Base-by-base conservation (phyloP, 2,113 vertebrate genomes). In the Mola mola region DNA sequence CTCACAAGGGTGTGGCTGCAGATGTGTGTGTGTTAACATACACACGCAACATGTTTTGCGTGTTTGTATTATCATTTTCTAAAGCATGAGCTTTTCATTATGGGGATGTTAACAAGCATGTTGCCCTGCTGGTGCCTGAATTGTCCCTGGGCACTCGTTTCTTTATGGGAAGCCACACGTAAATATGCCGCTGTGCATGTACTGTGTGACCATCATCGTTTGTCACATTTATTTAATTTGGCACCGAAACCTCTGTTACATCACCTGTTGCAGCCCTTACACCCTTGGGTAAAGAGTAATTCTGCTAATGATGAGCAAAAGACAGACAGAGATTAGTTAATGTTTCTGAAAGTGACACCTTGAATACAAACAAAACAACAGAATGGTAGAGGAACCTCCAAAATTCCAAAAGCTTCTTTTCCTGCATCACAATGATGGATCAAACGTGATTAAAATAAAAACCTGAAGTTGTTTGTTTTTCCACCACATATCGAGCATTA, bases 271-370 rank as follows among this genome's bases (percentile, higher is more conserved):
- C 21, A 41, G 43, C 73, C 71, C 48, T 58, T 22, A 51, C 47
- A 64, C 82, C 78, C 73, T 43, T 71, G 70, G 67, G 75, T 78
- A 78, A 87, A 85, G 73, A 78, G 43, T 80, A 67, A 84, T 80
- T 80, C 75, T 55, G 62, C 73, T 85, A 85, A 87, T 87, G 82
- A 84, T 76, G 75, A 85, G 62, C 24, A n/a, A 66, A 66, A 67
- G 61, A 67, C 46, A 51, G 56, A 57, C 52, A 51, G 57, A 31
- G 62, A 66, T 51, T 55, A 34, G 72, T 31, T 75, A 81, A 81
- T 74, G 67, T 72, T 37, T 47, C 36, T 72, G 40, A 65, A 63
- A 64, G 60, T 57, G 58, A 72, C 40, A 70, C 37, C 51, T 67
- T 63, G 67, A 78, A 80, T 80, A 43, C 59, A 68, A 75, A 75